These are phyloP conservation scores for Polydesmus complanatus DNA, from an alignment of 2,888 invertebrate species.

Conservation along the genomic window DNA sequence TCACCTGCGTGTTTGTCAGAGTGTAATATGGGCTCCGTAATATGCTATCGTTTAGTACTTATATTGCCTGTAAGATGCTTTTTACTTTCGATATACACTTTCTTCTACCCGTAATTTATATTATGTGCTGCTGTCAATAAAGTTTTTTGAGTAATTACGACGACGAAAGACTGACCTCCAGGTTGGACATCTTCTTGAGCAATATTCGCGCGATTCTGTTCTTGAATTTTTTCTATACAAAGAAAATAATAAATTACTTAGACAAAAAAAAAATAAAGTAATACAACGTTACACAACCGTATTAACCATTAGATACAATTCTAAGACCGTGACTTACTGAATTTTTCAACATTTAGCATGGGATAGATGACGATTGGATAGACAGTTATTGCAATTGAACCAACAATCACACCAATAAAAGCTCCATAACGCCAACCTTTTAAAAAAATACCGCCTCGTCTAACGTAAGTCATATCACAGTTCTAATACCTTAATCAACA, in stretches of 20 bases:
- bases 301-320: no score
- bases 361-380: constrained; percentile 49
- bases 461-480: no score
- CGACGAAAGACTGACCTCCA: constrained; percentile 19
- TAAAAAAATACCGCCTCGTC: no score
- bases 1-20: no score
- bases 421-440: constrained; percentile 41
- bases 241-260: neutral
- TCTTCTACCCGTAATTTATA: neutral
- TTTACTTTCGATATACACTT: no score
- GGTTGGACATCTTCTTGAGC: constrained; percentile 20
- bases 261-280: neutral
- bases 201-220: constrained; percentile 13
- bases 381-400: constrained; percentile 39
- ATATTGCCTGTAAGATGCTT: no score
- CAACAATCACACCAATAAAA: constrained; percentile 42
- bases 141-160: no score
- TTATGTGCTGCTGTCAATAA: neutral
- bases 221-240: constrained; percentile 17
- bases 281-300: neutral
- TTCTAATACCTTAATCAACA: no score
- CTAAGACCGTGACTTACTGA: no score
- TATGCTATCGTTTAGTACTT: no score
- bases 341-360: constrained; percentile 47
- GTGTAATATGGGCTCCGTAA: no score